Conservation (phyloP, 1,140 invertebrate species). For the Notospermus geniculatus region DNA sequence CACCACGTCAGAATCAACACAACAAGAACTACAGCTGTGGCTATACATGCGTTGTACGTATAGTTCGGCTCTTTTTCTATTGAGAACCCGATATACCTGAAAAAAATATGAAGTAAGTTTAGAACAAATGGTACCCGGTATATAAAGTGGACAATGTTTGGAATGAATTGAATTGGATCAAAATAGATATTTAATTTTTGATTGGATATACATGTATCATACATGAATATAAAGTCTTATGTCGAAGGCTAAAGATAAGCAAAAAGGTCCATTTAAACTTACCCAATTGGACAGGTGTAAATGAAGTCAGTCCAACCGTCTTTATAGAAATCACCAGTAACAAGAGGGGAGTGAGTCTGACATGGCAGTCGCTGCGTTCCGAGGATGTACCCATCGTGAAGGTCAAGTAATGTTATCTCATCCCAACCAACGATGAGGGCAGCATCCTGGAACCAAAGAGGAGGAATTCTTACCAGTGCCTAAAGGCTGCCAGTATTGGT, state of each 20-base stretch:
- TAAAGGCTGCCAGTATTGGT: too few species aligned
- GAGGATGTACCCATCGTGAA: slow-evolving; percentile 32
- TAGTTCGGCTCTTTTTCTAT: neutral
- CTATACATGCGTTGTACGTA: neutral
- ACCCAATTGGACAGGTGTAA: slow-evolving; percentile 38
- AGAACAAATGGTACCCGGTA: neutral
- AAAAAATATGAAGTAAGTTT: neutral
- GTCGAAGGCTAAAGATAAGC: neutral
- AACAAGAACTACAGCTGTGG: neutral
- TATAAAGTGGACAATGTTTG: neutral
- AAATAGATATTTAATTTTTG: neutral
- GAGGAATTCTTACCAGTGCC: too few species aligned
- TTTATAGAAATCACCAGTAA: slow-evolving; percentile 46
- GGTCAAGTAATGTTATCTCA: slow-evolving; percentile 30
- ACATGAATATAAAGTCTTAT: neutral
- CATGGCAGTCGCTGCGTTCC: slow-evolving; percentile 36
- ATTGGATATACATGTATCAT: neutral
- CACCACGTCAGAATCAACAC: neutral
- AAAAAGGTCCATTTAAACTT: slow-evolving; percentile 1
- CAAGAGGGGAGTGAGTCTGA: slow-evolving; percentile 29
- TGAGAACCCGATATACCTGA: slow-evolving; percentile 3
- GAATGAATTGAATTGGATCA: neutral
- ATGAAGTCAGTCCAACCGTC: slow-evolving; percentile 39
- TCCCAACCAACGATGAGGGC: slow-evolving; percentile 29
- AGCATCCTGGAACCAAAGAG: slow-evolving; percentile 26